Evolutionary conservation across 1,140 invertebrate genomes (phyloP).

Genomic region (Aphaenogaster rudis): DNA sequence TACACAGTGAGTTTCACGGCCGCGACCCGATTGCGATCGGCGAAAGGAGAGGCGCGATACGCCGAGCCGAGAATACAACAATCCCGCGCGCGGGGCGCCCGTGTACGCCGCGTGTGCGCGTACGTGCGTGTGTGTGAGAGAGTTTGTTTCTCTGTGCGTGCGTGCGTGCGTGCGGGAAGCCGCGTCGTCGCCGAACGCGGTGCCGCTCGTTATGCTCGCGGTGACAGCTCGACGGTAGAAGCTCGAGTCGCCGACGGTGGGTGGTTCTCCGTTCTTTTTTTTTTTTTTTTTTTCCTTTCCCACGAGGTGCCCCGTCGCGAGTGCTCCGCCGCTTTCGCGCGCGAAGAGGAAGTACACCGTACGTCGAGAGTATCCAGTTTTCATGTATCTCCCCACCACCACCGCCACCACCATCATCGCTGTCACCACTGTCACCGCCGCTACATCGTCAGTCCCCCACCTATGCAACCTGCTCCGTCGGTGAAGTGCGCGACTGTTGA

Average conservation of each 20-base stretch:
- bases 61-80: constrained; percentile 5
- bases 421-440: background rate
- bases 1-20: constrained; percentile 41
- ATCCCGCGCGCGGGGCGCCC: background rate
- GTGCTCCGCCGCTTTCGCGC: background rate
- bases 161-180: background rate
- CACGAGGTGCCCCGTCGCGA: background rate
- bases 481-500: constrained; percentile 50
- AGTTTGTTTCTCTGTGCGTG: background rate
- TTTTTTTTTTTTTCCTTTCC: too few species aligned
- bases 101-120: background rate
- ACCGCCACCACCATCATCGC: background rate
- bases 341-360: constrained; percentile 1
- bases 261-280: background rate
- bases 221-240: constrained; percentile 37
- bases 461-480: background rate
- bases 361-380: constrained; percentile 17
- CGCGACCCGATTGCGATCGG: constrained; percentile 58
- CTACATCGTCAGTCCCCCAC: background rate
- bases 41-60: constrained; percentile 36
- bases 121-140: background rate
- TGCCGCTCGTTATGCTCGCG: constrained; percentile 21
- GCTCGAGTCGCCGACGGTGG: background rate
- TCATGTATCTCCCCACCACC: background rate
- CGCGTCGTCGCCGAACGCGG: background rate